Base-by-base conservation (phyloP, 2,113 vertebrate genomes). In the Ptychochromis oligacanthus region DNA sequence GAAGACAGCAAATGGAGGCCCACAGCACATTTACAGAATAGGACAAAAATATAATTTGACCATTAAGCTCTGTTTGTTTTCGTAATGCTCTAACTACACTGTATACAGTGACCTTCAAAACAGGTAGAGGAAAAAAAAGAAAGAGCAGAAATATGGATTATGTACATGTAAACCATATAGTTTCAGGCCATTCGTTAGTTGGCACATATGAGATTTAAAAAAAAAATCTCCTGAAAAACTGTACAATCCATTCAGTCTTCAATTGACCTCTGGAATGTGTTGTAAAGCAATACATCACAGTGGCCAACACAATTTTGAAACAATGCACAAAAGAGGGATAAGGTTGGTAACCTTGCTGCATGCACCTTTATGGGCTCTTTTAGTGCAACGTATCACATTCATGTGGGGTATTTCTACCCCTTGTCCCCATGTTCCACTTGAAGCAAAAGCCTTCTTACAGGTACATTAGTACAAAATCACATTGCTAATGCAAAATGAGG, bases 141-240 rank as follows among this genome's bases (percentile, higher is more conserved):
- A 49, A 22, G 10, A 59, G 58, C 75, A 24, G 57, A 85, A 77
- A 82, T 70, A n/a, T 75, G 70, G 77, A 40, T 82, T 90, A 84
- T 92, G 22, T 89, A 91, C 91, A 92, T 93, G 93, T 93, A 95
- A 95, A 95, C 90, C 84, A 79, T 62, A 81, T 20, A 15, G 26
- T 49, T 61, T 65, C 75, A 93, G 93, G 91, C 91, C 79, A 90
- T 92, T 80, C 77, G 76, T 92, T 93, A 91, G 92, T 97, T 97
- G 97, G 97, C 97, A 97, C 96, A 76, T 93, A 85, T 90, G 89
- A 96, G 78, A 89, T 92, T 70, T 13, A 36, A 72, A 49, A 79
- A n/a, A 85, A 17, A 36, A 85, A 84, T 75, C 82, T 87, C 77
- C 83, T 81, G 20, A 52, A 85, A 91, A 89, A 72, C 67, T 82